Conservation (phyloP, 1,140 invertebrate species). For the Tetranychus urticae region DNA sequence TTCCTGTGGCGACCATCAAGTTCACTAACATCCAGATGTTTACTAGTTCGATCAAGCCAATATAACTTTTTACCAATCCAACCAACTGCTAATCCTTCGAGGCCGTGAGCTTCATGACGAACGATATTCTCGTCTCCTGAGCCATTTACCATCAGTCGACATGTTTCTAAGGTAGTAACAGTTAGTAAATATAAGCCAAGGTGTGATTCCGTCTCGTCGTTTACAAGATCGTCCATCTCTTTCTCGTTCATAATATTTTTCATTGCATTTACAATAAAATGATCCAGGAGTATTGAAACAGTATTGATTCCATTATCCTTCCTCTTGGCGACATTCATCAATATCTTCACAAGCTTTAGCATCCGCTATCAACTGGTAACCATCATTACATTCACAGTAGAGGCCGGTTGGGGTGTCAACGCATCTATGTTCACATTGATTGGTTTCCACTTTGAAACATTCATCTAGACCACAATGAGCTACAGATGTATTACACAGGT, state of each 20-base stretch:
- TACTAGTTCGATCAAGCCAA: slow-evolving; percentile 86
- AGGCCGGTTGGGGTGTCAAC: slow-evolving; percentile 73
- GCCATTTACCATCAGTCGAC: slow-evolving; percentile 52
- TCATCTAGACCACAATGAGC: slow-evolving; percentile 46
- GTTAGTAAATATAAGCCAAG: slow-evolving; percentile 90
- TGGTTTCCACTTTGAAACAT: slow-evolving; percentile 62
- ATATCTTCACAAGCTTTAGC: slow-evolving; percentile 39
- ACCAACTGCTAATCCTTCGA: slow-evolving; percentile 84
- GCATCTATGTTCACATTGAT: slow-evolving; percentile 87
- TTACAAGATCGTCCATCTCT: slow-evolving; percentile 70
- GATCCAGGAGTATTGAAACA: slow-evolving; percentile 87
- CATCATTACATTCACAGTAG: slow-evolving; percentile 80
- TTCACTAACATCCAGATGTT: slow-evolving; percentile 71
- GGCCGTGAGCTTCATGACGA: slow-evolving; percentile 69
- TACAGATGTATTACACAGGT: too few relatives aligned
- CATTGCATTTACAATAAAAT: slow-evolving; percentile 86
- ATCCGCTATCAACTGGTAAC: slow-evolving; percentile 43
- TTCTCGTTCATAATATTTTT: slow-evolving; percentile 66
- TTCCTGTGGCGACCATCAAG: slow-evolving; percentile 71
- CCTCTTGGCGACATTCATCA: slow-evolving; percentile 72
- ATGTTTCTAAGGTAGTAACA: slow-evolving; percentile 94
- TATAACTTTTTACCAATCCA: slow-evolving; percentile 91
- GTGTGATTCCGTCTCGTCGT: slow-evolving; percentile 40
- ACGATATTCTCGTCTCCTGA: slow-evolving; percentile 49
- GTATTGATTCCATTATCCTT: slow-evolving; percentile 73